Evolutionary conservation across 2,888 invertebrate species (phyloP).

Genomic region (Therioaphis trifolii): DNA sequence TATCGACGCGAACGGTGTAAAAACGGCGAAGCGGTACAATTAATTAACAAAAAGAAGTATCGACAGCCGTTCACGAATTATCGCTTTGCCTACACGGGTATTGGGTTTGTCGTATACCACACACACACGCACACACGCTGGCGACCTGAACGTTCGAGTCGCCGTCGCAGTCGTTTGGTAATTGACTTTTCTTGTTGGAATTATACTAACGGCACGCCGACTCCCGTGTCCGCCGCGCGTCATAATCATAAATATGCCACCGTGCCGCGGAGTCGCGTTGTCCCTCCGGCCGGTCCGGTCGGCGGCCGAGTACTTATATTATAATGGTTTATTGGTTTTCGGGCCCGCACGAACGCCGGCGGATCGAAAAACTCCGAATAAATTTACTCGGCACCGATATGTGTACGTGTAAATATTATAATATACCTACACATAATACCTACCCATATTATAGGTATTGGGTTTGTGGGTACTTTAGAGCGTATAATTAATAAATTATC

Average conservation of each 20-base stretch:
- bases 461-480: background rate
- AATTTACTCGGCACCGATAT: background rate
- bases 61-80: too few relatives aligned
- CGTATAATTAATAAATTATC: constrained; percentile 56
- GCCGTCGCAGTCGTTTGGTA: constrained; percentile 14
- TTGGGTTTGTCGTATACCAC: too few relatives aligned
- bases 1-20: too few relatives aligned
- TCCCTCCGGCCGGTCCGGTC: constrained; percentile 2
- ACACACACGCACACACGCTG: too few relatives aligned
- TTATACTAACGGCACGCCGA: constrained; percentile 45
- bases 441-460: background rate
- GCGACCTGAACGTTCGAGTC: too few relatives aligned
- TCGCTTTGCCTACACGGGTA: too few relatives aligned
- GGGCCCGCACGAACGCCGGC: background rate
- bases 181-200: constrained; percentile 60
- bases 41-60: too few relatives aligned
- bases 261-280: background rate
- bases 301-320: background rate
- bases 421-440: background rate
- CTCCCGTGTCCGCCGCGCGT: constrained; percentile 49
- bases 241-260: constrained; percentile 58
- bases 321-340: constrained; percentile 28
- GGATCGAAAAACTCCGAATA: background rate
- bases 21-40: too few relatives aligned
- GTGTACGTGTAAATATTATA: background rate